phyloP scores from a whole-genome alignment of 1,140 invertebrate genomes.

The Leptinotarsa undecemlineata region DNA sequence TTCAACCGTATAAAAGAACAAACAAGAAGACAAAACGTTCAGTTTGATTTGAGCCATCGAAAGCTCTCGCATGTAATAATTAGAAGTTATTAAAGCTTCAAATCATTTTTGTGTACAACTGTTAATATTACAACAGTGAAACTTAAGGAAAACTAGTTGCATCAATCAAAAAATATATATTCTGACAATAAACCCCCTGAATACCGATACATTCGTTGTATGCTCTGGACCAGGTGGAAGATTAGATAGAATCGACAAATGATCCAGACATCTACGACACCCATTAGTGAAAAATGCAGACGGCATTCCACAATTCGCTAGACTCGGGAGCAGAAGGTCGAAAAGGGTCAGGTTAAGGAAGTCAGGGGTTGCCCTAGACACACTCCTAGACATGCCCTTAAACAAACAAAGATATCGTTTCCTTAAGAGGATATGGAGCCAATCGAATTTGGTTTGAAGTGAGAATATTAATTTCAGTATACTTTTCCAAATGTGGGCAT shows the following conservation, averaged over 20 bases:
- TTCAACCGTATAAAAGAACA: too few relatives aligned
- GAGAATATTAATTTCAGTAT: neutral
- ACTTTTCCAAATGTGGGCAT: neutral
- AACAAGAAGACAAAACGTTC: too few relatives aligned
- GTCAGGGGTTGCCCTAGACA: slow-evolving; percentile 34
- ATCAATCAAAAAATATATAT: too few relatives aligned
- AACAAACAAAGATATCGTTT: slow-evolving; percentile 5
- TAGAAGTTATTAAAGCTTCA: too few relatives aligned
- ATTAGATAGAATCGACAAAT: neutral
- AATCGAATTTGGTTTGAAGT: neutral
- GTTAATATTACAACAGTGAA: too few relatives aligned
- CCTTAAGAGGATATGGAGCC: neutral
- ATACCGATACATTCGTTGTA: too few relatives aligned
- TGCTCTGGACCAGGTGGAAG: neutral
- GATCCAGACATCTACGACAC: slow-evolving; percentile 30
- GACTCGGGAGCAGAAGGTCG: slow-evolving; percentile 8
- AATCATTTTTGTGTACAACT: too few relatives aligned
- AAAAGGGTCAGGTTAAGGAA: slow-evolving; percentile 31
- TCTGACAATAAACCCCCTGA: too few relatives aligned
- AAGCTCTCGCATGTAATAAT: too few relatives aligned
- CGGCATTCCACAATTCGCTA: slow-evolving; percentile 28
- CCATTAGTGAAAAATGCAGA: slow-evolving; percentile 36
- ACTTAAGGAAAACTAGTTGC: too few relatives aligned
- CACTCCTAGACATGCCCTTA: slow-evolving; percentile 21
- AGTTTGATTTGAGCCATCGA: too few relatives aligned